These are phyloP conservation scores for Syrrhaptes paradoxus DNA, from an alignment of 2,113 vertebrate genomes.

Conservation along the genomic window DNA sequence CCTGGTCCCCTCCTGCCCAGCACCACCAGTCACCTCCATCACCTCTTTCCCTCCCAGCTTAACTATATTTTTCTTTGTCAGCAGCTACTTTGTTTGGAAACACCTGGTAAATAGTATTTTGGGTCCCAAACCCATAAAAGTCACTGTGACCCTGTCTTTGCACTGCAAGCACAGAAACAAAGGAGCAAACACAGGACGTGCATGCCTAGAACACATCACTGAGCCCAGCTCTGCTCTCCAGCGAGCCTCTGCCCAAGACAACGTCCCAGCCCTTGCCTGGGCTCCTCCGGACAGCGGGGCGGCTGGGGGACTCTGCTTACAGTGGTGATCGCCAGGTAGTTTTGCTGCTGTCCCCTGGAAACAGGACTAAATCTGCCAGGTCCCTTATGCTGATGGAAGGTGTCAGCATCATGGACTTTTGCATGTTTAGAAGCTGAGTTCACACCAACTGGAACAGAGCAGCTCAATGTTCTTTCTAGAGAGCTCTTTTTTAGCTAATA, in stretches of 20 bases:
- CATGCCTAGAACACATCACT: rapidly evolving
- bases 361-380: rapidly evolving
- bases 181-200: rapidly evolving
- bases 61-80: rapidly evolving
- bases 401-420: background rate
- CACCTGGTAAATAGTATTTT: rapidly evolving
- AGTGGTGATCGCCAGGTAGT: background rate
- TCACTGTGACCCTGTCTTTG: rapidly evolving
- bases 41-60: background rate
- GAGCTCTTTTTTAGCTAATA: background rate
- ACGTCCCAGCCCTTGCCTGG: background rate
- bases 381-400: rapidly evolving
- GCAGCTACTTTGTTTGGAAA: background rate
- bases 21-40: background rate
- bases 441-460: background rate
- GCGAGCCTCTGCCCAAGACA: background rate
- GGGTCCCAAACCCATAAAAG: background rate
- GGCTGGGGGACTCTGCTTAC: rapidly evolving
- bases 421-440: background rate
- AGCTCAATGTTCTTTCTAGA: background rate
- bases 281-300: background rate
- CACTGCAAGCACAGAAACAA: rapidly evolving
- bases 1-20: background rate
- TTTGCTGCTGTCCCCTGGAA: background rate
- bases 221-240: background rate